These are phyloP conservation scores for Bufo gargarizans DNA, from an alignment of 2,113 vertebrate species.

Conservation along the genomic window DNA sequence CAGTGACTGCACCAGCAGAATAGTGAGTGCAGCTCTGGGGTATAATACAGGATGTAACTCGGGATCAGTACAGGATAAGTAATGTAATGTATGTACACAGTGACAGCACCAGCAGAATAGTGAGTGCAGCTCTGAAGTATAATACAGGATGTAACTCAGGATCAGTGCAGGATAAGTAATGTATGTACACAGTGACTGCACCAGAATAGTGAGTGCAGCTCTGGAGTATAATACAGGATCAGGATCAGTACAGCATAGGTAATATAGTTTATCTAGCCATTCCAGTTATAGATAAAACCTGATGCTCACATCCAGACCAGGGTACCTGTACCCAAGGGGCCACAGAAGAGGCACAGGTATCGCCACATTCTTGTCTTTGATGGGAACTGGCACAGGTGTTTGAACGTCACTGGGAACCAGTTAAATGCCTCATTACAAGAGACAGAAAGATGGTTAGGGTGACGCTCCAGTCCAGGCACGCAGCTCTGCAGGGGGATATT, in stretches of 20 bases:
- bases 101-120: too few relatives aligned
- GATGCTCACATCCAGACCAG: conserved; percentile 23
- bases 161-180: too few relatives aligned
- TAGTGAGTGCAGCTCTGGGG: too few relatives aligned
- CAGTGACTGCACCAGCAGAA: too few relatives aligned
- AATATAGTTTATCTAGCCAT: background rate
- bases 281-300: background rate
- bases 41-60: too few relatives aligned
- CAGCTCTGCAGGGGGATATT: conserved; percentile 17
- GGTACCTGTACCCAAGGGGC: conserved; percentile 15
- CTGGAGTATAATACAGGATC: background rate
- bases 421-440: conserved; percentile 15
- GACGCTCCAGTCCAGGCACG: conserved; percentile 15
- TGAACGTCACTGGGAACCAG: conserved; percentile 19
- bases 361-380: conserved; percentile 40
- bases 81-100: too few relatives aligned
- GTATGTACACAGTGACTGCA: background rate
- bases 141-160: too few relatives aligned
- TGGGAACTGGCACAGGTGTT: conserved; percentile 43
- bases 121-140: too few relatives aligned
- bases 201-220: background rate
- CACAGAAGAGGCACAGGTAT: background rate
- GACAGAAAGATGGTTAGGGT: background rate
- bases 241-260: background rate
- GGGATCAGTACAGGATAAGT: too few relatives aligned